Conservation (phyloP, 2,113 vertebrate species). For the Pomatorhinus ruficollis region DNA sequence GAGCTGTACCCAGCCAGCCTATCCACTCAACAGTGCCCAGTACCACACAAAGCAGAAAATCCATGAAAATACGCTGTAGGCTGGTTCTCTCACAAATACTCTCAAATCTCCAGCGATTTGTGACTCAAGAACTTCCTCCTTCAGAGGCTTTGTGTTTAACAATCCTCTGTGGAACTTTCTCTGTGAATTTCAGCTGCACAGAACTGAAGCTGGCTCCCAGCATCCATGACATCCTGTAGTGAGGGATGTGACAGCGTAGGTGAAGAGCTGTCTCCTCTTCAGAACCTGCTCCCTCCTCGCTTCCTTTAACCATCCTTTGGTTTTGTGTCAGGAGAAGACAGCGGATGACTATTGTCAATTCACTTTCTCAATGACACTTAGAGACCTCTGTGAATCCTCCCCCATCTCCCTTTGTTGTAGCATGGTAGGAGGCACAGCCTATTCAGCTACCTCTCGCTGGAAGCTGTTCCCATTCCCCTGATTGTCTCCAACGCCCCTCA, state of each 20-base stretch:
- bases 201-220: neutral
- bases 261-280: neutral
- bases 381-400: neutral
- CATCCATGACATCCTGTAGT: neutral
- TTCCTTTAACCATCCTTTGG: neutral
- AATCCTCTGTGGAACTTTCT: neutral
- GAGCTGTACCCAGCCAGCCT: neutral
- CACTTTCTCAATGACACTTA: neutral
- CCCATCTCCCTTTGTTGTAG: neutral
- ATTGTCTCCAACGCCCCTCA: neutral
- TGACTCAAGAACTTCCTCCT: neutral
- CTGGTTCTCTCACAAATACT: neutral
- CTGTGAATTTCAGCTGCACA: neutral
- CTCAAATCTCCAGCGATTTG: fast-evolving
- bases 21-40: neutral
- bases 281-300: fast-evolving
- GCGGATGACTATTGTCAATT: neutral
- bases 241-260: neutral
- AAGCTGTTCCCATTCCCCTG: neutral
- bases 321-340: neutral
- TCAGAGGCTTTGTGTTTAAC: neutral
- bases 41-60: neutral
- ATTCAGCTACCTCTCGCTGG: neutral
- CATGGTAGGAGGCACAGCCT: neutral
- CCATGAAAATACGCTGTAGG: fast-evolving